These are phyloP conservation scores for Noctilio leporinus DNA, from an alignment of 2,113 vertebrate species.

Conservation along the genomic window DNA sequence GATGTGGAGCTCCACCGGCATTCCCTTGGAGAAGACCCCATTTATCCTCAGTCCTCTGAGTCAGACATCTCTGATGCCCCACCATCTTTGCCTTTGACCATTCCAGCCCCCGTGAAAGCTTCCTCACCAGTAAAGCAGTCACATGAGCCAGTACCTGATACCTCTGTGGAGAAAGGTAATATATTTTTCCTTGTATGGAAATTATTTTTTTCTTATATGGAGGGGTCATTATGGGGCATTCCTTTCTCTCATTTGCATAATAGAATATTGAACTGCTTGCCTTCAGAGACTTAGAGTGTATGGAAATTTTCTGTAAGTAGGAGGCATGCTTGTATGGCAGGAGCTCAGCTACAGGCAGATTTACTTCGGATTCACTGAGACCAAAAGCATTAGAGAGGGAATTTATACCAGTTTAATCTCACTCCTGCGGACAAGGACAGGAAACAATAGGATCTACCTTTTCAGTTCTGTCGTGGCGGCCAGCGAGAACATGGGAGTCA, in stretches of 20 bases:
- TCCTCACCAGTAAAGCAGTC: constrained; percentile 83
- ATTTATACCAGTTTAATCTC: too few relatives aligned
- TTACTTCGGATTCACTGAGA: too few relatives aligned
- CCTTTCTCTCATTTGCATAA: not conserved
- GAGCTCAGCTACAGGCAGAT: too few relatives aligned
- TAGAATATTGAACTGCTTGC: not conserved
- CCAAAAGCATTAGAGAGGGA: too few relatives aligned
- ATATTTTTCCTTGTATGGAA: not conserved
- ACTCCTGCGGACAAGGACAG: too few relatives aligned
- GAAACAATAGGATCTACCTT: too few relatives aligned
- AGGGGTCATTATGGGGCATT: not conserved
- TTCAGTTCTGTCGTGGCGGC: too few relatives aligned
- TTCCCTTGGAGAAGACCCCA: constrained; percentile 89
- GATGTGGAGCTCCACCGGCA: constrained; percentile 95
- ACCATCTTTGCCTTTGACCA: constrained; percentile 75
- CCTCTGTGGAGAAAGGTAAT: constrained; percentile 89
- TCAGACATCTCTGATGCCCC: constrained; percentile 79
- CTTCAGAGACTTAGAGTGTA: not conserved
- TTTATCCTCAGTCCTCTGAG: constrained; percentile 80
- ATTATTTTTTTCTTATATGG: not conserved
- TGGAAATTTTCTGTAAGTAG: not conserved
- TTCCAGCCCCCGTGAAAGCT: constrained; percentile 80
- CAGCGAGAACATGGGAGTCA: too few relatives aligned
- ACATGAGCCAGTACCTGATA: constrained; percentile 77
- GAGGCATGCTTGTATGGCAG: too few relatives aligned